Percentiles rank a stretch among this genome's conserved stretches.
Conservation (phyloP, 1,140 invertebrate genomes). For the Eueides isabella region DNA sequence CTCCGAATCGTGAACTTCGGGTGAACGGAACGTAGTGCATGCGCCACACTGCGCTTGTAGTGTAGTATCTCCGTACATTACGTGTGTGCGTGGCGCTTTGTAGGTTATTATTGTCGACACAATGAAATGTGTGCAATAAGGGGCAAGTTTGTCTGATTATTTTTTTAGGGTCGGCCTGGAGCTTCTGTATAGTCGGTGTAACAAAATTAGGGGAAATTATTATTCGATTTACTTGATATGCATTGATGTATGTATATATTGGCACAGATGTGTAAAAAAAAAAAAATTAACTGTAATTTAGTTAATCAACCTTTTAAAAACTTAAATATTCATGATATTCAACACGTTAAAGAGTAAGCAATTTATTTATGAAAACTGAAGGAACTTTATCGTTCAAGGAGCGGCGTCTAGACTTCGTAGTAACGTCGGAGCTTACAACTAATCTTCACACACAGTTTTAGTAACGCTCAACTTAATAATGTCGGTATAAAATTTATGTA, state of each 20-base stretch:
- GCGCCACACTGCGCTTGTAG: conserved; percentile 46
- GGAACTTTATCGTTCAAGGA: conserved; percentile 38
- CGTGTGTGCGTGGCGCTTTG: conserved; percentile 60
- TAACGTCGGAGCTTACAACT: conserved; percentile 44
- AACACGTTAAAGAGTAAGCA: conserved; percentile 19
- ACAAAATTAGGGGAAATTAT: conserved; percentile 54
- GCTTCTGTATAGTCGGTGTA: conserved; percentile 59
- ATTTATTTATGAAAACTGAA: conserved; percentile 39
- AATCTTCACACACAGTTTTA: conserved; percentile 46
- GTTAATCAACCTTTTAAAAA: not conserved
- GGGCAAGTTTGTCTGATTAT: conserved; percentile 68
- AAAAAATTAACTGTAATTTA: not conserved
- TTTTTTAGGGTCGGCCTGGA: conserved; percentile 52
- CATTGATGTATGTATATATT: conserved; percentile 49
- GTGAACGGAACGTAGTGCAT: conserved; percentile 60
- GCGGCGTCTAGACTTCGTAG: conserved; percentile 54
- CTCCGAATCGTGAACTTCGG: conserved; percentile 45
- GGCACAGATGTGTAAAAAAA: not conserved
- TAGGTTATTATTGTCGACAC: conserved; percentile 73
- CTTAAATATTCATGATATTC: conserved; percentile 1
- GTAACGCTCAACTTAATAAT: conserved; percentile 40
- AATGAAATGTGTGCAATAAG: conserved; percentile 63
- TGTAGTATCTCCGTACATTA: not conserved
- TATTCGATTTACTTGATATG: conserved; percentile 45
- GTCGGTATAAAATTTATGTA: conserved; percentile 36